These are phyloP conservation scores for Ctenopoma kingsleyae DNA, from an alignment of 2,797 vertebrate genomes.

Conservation along the genomic window DNA sequence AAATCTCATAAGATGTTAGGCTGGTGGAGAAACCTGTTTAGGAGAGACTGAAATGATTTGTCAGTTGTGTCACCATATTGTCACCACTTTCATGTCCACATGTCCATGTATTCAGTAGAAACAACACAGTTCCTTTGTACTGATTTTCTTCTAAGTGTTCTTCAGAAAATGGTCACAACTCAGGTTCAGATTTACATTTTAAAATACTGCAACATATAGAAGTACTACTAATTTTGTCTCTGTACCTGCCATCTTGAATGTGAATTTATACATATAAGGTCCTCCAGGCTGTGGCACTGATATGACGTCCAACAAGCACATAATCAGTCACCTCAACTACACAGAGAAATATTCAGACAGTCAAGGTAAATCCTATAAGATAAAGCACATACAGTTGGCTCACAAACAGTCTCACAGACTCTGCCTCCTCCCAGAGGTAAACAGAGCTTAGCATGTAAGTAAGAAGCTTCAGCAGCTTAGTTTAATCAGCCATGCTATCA, in stretches of 20 bases:
- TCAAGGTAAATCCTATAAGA: not conserved
- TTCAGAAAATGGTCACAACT: not conserved
- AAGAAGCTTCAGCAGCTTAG: not conserved
- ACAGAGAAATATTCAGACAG: constrained; percentile 4
- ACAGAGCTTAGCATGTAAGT: constrained; percentile 24
- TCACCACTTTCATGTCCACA: not conserved
- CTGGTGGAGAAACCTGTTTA: no score
- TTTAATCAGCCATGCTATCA: constrained; percentile 12
- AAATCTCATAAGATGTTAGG: no score
- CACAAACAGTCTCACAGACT: not conserved
- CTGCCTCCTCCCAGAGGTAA: constrained; percentile 18
- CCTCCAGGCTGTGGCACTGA: not conserved
- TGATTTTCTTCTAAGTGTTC: not conserved
- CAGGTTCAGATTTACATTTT: not conserved
- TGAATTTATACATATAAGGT: not conserved
- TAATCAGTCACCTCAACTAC: constrained; percentile 20
- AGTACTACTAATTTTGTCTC: not conserved
- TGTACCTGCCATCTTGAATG: not conserved
- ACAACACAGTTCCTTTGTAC: no score
- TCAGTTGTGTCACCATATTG: not conserved
- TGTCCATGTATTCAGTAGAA: not conserved
- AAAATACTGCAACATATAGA: not conserved
- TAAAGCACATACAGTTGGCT: constrained; percentile 11
- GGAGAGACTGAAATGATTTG: no score
- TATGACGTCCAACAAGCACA: not conserved